A percentile compares a stretch with the other conserved stretches of the same genome.
Evolutionary conservation across 2,888 invertebrate species (phyloP).

Genomic region (Drosophila monieri): DNA sequence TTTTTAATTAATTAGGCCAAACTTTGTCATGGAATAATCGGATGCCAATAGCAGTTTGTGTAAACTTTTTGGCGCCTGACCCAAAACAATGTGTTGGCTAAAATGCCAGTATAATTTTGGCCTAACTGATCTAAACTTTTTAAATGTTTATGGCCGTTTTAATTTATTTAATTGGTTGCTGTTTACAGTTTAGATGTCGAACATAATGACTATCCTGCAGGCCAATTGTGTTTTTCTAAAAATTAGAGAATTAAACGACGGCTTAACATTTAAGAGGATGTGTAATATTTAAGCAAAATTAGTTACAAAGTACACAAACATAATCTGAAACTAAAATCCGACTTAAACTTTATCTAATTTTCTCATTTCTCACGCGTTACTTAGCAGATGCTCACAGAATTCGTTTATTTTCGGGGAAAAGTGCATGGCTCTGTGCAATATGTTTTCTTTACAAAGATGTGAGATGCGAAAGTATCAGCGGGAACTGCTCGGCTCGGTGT

Average conservation of each 20-base stretch:
- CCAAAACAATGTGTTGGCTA: background rate
- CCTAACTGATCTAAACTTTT: conserved; percentile 24
- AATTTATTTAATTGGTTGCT: conserved; percentile 3
- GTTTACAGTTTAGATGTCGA: background rate
- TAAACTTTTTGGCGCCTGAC: background rate
- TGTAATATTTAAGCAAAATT: background rate
- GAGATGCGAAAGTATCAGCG: conserved; percentile 2
- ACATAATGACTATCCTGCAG: too few relatives aligned
- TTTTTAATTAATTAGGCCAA: background rate
- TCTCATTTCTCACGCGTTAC: conserved; percentile 25
- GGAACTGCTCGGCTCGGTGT: background rate
- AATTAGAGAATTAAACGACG: too few relatives aligned
- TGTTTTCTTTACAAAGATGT: conserved; percentile 5
- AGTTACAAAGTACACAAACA: conserved; percentile 12
- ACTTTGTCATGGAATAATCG: background rate
- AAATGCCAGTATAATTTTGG: background rate
- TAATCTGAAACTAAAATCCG: conserved; percentile 9
- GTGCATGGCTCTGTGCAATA: conserved; percentile 38
- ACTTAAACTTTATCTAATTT: conserved; percentile 24
- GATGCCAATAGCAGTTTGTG: background rate
- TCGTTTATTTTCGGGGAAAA: conserved; percentile 25
- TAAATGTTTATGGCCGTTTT: background rate
- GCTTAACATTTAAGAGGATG: background rate
- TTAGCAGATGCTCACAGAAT: conserved; percentile 27
- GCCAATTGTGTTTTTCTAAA: too few relatives aligned